Percentiles rank a stretch among this genome's conserved stretches.
phyloP scores from a whole-genome alignment of 2,113 vertebrate species.

The Onychostoma macrolepis region DNA sequence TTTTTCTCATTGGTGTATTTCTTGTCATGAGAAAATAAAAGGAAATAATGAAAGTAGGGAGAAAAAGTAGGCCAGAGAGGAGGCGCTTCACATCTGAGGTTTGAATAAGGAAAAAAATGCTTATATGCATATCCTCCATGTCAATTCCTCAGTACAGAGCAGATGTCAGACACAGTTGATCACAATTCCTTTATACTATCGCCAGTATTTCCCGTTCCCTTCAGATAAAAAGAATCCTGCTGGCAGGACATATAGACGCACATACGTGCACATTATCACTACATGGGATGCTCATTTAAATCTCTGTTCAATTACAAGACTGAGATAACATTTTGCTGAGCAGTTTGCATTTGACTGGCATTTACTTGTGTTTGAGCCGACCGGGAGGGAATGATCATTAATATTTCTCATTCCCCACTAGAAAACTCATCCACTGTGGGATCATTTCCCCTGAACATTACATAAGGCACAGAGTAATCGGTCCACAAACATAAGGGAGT shows the following conservation, averaged over 20 bases:
- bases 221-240: slow-evolving; percentile 17
- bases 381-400: slow-evolving; percentile 17
- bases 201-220: not conserved
- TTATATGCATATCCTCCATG: not conserved
- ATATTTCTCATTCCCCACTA: slow-evolving; percentile 27
- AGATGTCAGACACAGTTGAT: not conserved
- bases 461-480: not conserved
- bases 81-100: not conserved
- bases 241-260: not conserved
- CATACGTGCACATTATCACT: not conserved
- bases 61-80: slow-evolving; percentile 15
- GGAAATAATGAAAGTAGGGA: slow-evolving; percentile 5
- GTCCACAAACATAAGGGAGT: slow-evolving; percentile 7
- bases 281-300: slow-evolving; percentile 36
- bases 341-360: not conserved
- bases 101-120: not conserved
- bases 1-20: slow-evolving; percentile 42
- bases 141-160: not conserved
- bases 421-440: not conserved
- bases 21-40: slow-evolving; percentile 17
- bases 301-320: slow-evolving; percentile 40
- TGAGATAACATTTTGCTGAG: slow-evolving; percentile 19
- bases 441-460: slow-evolving; percentile 20
- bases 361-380: slow-evolving; percentile 2
- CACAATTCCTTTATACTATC: not conserved